These are phyloP conservation scores for Pinna nobilis DNA, from an alignment of 1,140 invertebrate genomes.

Conservation along the genomic window DNA sequence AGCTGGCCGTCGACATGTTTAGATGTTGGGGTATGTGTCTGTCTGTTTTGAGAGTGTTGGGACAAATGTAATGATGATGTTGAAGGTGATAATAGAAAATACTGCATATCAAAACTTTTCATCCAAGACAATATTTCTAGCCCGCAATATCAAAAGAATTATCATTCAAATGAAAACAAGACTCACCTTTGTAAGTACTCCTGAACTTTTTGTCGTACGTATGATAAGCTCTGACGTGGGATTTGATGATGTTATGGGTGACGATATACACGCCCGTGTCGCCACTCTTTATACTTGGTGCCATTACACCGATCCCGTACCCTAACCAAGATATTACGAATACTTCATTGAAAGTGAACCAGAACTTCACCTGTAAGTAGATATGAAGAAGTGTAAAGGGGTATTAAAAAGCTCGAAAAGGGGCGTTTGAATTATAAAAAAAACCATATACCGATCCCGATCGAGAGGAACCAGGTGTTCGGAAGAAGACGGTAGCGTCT, in stretches of 20 bases:
- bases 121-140: too few relatives aligned
- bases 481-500: too few relatives aligned
- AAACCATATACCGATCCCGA: background rate
- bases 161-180: background rate
- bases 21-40: too few relatives aligned
- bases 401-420: too few relatives aligned
- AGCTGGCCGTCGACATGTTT: too few relatives aligned
- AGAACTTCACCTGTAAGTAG: conserved; percentile 64
- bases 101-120: too few relatives aligned
- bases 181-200: conserved; percentile 52
- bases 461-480: too few relatives aligned
- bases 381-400: background rate
- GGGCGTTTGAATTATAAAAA: too few relatives aligned
- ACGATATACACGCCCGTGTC: conserved; percentile 36
- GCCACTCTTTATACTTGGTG: conserved; percentile 39
- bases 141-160: too few relatives aligned
- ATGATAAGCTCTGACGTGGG: conserved; percentile 58
- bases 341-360: conserved; percentile 74
- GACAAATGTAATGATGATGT: too few relatives aligned
- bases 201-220: conserved; percentile 51
- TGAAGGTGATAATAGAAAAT: too few relatives aligned
- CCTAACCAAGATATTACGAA: conserved; percentile 48
- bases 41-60: too few relatives aligned
- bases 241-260: conserved; percentile 61
- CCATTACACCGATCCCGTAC: conserved; percentile 55